These are phyloP conservation scores for Zoroaster sp. DNA, from an alignment of 53 echinoderm and acorn worm genomes.

Conservation along the genomic window DNA sequence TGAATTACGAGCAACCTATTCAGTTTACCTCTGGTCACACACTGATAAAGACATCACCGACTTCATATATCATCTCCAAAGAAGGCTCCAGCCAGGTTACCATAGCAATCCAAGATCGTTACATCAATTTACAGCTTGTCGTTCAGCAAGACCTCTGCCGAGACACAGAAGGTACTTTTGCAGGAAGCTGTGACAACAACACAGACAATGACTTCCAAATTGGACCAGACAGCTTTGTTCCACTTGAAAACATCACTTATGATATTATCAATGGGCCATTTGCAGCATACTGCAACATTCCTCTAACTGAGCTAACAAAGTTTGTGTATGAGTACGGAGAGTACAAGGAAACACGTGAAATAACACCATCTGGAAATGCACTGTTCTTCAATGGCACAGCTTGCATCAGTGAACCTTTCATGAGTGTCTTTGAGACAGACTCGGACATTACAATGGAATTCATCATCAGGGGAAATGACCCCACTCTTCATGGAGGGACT, in stretches of 20 bases:
- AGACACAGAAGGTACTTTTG: slow-evolving; percentile 21
- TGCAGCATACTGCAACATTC: slow-evolving; percentile 64
- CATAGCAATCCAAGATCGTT: slow-evolving; percentile 40
- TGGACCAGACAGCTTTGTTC: slow-evolving; percentile 13
- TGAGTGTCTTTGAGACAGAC: slow-evolving; percentile 28
- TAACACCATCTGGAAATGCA: slow-evolving; percentile 65
- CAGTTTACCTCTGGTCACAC: slow-evolving; percentile 55
- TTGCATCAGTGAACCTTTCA: slow-evolving; percentile 73
- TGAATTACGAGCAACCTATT: slow-evolving; percentile 32
- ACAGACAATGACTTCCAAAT: slow-evolving; percentile 63
- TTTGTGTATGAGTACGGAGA: slow-evolving; percentile 55
- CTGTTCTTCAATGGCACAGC: slow-evolving; percentile 71
- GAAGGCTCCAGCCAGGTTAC: slow-evolving; percentile 38
- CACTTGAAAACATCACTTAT: slow-evolving; percentile 62
- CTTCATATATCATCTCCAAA: slow-evolving; percentile 48
- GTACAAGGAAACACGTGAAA: slow-evolving; percentile 54
- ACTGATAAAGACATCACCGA: slow-evolving; percentile 56
- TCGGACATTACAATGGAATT: slow-evolving; percentile 79
- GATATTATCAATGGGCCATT: slow-evolving; percentile 77
- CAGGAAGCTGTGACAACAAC: slow-evolving; percentile 78
- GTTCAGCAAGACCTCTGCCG: slow-evolving; percentile 33
- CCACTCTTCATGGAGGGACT: slow-evolving; percentile 49
- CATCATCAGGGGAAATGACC: slow-evolving; percentile 57
- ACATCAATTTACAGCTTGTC: slow-evolving; percentile 69
- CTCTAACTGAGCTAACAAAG: slow-evolving; percentile 37